phyloP scores from a whole-genome alignment of 2,888 invertebrate genomes.

The Dicycla oo region DNA sequence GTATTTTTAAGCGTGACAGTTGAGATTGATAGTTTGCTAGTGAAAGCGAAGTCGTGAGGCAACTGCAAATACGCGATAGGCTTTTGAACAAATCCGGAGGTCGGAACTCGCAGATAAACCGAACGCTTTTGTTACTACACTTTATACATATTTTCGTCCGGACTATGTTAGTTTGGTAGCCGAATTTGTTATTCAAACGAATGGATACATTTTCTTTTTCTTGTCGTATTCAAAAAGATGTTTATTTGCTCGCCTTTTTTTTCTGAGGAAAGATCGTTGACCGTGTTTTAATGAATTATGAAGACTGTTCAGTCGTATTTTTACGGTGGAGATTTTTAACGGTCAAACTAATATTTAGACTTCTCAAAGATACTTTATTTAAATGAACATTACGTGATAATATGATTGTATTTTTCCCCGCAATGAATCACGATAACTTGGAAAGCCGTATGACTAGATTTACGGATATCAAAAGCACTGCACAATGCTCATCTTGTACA shows the following conservation, averaged over 20 bases:
- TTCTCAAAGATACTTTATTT: conserved; percentile 5
- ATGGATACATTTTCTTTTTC: conserved; percentile 55
- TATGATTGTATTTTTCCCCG: not conserved
- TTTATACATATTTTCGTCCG: conserved; percentile 57
- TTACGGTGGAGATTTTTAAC: conserved; percentile 52
- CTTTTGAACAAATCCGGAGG: conserved; percentile 72
- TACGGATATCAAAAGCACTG: conserved; percentile 11
- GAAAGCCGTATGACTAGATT: conserved; percentile 3
- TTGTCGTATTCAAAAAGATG: conserved; percentile 61
- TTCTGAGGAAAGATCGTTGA: conserved; percentile 68
- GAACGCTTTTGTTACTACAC: conserved; percentile 54
- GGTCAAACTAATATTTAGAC: conserved; percentile 16
- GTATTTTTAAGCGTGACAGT: conserved; percentile 77
- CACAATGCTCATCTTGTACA: conserved; percentile 13
- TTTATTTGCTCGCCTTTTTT: conserved; percentile 64
- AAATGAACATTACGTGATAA: not conserved
- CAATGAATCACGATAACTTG: conserved; percentile 6
- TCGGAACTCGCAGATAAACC: conserved; percentile 60
- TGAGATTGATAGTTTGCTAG: conserved; percentile 80
- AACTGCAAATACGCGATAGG: conserved; percentile 73
- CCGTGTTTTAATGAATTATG: conserved; percentile 68
- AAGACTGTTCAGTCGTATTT: conserved; percentile 61
- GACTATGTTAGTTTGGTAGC: conserved; percentile 48
- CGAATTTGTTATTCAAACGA: conserved; percentile 68
- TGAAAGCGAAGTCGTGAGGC: conserved; percentile 82